Evolutionary conservation across 1,140 invertebrate species (phyloP), one percentile per base, ranked within the genome.

Genomic region (Cecropterus lyciades): DNA sequence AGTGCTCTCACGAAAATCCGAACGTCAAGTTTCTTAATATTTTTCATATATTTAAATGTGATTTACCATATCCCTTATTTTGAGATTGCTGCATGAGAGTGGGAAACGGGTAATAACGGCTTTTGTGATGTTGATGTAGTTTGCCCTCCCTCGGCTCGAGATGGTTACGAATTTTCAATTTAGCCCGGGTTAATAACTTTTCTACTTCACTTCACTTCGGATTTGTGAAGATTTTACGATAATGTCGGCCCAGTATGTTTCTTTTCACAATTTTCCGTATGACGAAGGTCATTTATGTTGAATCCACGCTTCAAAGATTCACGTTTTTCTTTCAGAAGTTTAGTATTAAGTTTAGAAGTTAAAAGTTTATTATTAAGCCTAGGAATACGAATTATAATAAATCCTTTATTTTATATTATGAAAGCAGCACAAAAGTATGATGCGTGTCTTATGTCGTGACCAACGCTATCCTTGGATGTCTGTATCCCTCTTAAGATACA

Each of bases 11-110:
- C 70, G 77, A 69, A 72, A 79, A 76, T 67, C 71, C 60, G 53
- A 72, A 71, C 70, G 67, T 82, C 76, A 82, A 67, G 70, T 67
- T 76, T 56, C 65, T 69, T 74, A 62, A 63, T 77, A 72, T 63
- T 63, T 63, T 63, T 45, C 57, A 30, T 63, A 63, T 63, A 51
- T 49, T 51, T 63, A 63, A 63, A 63, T 63, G 30, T 51, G 59
- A 63, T 63, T 63, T 51, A 63, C 33, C 48, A 63, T 42, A 63
- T 51, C 30, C 33, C 59, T 24, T 63, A 63, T 63, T 63, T 63
- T 33, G 48, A 51, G 20, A 55, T 55, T 55, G 57, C 43, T 40
- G 57, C 43, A 60, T 62, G 59, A 60, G 57, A 24, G 55, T 59
- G 45, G 46, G 30, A 51, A 51, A 62, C 45, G 59, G 30, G 59